Conservation (phyloP, 2,888 invertebrate species). For the Chaetogeoica ovagalla region DNA sequence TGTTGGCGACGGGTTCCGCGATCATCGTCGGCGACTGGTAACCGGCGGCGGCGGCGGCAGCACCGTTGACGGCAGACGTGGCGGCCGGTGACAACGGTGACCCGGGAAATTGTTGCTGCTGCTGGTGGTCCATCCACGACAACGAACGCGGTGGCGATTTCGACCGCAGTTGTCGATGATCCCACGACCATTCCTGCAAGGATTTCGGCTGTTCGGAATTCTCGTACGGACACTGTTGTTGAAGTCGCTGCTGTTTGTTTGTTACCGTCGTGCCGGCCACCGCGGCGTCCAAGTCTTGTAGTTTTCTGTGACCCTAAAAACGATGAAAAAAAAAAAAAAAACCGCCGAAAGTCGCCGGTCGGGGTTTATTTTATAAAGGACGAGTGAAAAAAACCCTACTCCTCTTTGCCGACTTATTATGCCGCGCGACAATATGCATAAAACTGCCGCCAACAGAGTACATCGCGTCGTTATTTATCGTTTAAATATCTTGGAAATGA, state of each 20-base stretch:
- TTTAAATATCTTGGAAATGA: too few species aligned
- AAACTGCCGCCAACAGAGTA: too few species aligned
- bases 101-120: neutral
- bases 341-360: neutral
- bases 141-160: conserved; percentile 21
- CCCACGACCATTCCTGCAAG: conserved; percentile 32
- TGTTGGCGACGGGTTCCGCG: neutral
- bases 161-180: neutral
- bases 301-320: conserved; percentile 34
- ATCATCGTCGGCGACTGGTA: too few species aligned
- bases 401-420: too few species aligned
- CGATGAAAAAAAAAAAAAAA: neutral
- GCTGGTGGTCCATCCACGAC: conserved; percentile 8
- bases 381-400: too few species aligned
- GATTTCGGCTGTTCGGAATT: conserved; percentile 12
- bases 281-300: conserved; percentile 8
- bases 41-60: neutral
- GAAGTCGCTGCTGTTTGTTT: neutral
- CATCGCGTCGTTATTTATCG: too few species aligned
- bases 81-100: conserved; percentile 8
- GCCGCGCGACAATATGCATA: too few species aligned
- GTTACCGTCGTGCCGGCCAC: too few species aligned
- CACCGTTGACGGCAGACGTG: too few species aligned
- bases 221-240: neutral
- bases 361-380: too few species aligned